Conservation (phyloP, 2,797 vertebrate genomes). For the Xiphorhynchus erythropygius region DNA sequence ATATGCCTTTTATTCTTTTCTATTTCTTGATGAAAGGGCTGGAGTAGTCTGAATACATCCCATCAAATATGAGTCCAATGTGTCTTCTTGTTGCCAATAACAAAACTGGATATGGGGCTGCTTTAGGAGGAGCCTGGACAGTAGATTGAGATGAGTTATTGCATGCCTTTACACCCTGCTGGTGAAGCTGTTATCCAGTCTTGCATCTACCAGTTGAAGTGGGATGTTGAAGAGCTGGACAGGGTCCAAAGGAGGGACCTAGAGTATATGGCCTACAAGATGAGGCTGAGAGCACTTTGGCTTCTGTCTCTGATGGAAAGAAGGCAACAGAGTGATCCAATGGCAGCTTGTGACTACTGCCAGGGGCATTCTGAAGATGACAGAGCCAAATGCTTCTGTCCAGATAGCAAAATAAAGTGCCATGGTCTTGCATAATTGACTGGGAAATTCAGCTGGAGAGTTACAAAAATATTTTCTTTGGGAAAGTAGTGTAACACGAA, state of each 20-base stretch:
- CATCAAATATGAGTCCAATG: background rate
- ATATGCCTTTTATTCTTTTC: background rate
- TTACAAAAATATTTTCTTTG: background rate
- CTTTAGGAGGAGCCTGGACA: background rate
- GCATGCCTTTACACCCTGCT: background rate
- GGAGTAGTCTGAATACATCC: background rate
- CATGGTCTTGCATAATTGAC: background rate
- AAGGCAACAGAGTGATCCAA: background rate
- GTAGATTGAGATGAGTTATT: background rate
- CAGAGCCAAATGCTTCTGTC: background rate
- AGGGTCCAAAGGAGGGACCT: background rate
- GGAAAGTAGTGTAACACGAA: background rate
- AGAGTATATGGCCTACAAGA: background rate
- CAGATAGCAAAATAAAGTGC: background rate
- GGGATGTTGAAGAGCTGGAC: background rate
- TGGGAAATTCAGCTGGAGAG: background rate
- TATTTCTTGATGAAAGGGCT: background rate
- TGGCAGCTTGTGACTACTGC: background rate
- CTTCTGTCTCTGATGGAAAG: background rate
- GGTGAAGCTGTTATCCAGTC: background rate
- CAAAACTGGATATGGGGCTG: background rate
- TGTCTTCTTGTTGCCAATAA: background rate
- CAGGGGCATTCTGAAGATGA: background rate
- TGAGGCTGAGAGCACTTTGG: background rate
- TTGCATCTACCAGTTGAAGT: background rate